phyloP scores from a whole-genome alignment of 2,113 vertebrate genomes.

The Grus americana region DNA sequence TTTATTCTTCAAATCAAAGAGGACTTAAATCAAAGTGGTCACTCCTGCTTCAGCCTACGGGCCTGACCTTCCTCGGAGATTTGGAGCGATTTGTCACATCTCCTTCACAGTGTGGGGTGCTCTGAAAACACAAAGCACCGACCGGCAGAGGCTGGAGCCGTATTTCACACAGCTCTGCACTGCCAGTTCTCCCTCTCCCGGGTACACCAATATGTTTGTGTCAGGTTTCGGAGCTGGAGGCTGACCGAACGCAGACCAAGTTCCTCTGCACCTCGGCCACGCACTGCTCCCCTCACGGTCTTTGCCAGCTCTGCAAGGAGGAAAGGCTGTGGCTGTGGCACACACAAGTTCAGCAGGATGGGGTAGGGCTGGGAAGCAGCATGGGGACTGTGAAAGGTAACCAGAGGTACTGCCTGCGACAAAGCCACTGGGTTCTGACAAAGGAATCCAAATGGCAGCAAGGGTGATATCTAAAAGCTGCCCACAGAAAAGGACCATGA shows the following conservation, averaged over 20 bases:
- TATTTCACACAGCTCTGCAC: not conserved
- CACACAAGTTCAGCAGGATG: not conserved
- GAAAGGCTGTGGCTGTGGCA: not conserved
- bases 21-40: constrained; percentile 41
- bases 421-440: not conserved
- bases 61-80: not conserved
- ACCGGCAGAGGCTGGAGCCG: fast-evolving
- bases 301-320: not conserved
- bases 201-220: not conserved
- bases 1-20: constrained; percentile 45
- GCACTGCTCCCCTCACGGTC: not conserved
- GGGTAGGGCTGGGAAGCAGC: not conserved
- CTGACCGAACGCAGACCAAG: not conserved
- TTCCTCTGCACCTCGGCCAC: not conserved
- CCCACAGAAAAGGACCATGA: not conserved
- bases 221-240: not conserved
- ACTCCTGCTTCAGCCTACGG: not conserved
- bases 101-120: not conserved
- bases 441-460: not conserved
- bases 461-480: not conserved
- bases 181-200: not conserved
- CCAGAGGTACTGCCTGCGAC: not conserved
- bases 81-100: not conserved
- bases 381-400: not conserved
- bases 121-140: not conserved